Base-by-base conservation (phyloP, 2,797 vertebrate genomes). In the Fratercula arctica region DNA sequence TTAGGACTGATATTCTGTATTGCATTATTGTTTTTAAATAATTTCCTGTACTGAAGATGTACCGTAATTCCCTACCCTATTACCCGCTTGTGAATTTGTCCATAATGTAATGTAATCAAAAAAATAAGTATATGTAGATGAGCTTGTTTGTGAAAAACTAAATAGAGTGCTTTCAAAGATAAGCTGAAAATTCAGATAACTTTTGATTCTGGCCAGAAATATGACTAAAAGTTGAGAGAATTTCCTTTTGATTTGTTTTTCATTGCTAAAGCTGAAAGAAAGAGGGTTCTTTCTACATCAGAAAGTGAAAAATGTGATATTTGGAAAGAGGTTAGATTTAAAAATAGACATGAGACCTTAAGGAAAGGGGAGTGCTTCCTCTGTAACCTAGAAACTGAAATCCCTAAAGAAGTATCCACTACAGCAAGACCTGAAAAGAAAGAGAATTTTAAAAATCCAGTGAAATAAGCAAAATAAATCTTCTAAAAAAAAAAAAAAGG, bases 351-450 rank as follows among this genome's bases (percentile, higher is more conserved):
- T 9, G 48, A 96, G 93, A 95, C 90, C 96, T 95, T 89, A 94
- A 95, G 72, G 74, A 93, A 90, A 87, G 60, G 39, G n/a, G 77
- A 94, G 87, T 35, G 67, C 86, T 93, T 89, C 59, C 84, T 94
- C 93, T 87, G 94, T 96, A 97, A 95, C 96, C 95, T 96, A 97
- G 95, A 97, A 97, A 97, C 91, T 89, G 80, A 96, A 96, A 95
- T 93, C 91, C 88, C 90, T 85, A 18, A 94, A 90, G 94, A 94
- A 90, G 73, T 77, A 88, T 41, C 76, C 45, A 43, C 63, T 92
- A 67, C 48, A 80, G 77, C 20, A 85, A 76, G 77, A 89, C 35
- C 48, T 85, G 37, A 56, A 90, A 94, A 91, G 60, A 64, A 78
- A 50, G 51, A 78, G 37, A 59, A 82, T 60, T 86, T 60, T 35